These are phyloP conservation scores for Taenaris catops DNA, from an alignment of 2,888 invertebrate genomes.

Conservation along the genomic window DNA sequence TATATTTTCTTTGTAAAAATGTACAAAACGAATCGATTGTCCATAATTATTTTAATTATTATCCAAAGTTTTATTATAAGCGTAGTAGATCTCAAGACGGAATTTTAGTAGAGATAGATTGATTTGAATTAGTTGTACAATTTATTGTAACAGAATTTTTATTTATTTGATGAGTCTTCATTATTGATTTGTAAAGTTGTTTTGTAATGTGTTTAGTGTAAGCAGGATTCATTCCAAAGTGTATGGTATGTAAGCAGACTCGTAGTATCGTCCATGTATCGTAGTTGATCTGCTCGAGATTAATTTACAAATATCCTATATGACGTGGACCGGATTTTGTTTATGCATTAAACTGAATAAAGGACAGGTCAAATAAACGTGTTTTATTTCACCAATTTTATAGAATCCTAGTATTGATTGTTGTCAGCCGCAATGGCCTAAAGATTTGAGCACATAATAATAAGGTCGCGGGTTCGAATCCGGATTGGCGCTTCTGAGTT, in stretches of 20 bases:
- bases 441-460: too few species aligned
- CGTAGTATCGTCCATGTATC: conserved; percentile 25
- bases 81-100: conserved; percentile 73
- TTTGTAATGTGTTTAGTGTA: conserved; percentile 45
- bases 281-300: conserved; percentile 50
- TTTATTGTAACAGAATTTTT: conserved; percentile 68
- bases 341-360: conserved; percentile 71
- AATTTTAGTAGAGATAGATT: conserved; percentile 56
- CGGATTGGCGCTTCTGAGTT: too few species aligned
- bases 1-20: conserved; percentile 68
- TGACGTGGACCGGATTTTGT: conserved; percentile 63
- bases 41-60: conserved; percentile 66
- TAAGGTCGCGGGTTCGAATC: too few species aligned
- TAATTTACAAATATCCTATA: conserved; percentile 48
- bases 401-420: too few species aligned
- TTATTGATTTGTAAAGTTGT: conserved; percentile 62
- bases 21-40: conserved; percentile 61
- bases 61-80: conserved; percentile 78
- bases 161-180: conserved; percentile 64
- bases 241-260: conserved; percentile 34
- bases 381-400: conserved; percentile 24
- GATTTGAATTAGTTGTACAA: conserved; percentile 57
- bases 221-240: conserved; percentile 75
- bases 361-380: conserved; percentile 40
- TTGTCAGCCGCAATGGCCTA: too few species aligned